Evolutionary conservation across 37 sponge, comb jelly and placozoan species (phyloP).

Genomic region (Aphrocallistes beatrix): DNA sequence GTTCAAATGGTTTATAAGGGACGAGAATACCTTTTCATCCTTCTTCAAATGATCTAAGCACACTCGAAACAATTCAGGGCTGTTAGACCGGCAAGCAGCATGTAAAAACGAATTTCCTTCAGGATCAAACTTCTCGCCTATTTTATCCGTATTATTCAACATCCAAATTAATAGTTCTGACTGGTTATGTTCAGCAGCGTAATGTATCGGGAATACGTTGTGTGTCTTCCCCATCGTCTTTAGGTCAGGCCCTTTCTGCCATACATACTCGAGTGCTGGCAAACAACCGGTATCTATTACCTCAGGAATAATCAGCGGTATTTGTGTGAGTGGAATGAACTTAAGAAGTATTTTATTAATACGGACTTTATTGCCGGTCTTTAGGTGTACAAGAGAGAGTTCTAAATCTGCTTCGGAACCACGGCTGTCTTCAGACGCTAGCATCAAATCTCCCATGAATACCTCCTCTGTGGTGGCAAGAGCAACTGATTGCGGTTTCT

Average conservation of each 20-base stretch:
- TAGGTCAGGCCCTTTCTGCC: neutral
- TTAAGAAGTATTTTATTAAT: neutral
- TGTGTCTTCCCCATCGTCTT: neutral
- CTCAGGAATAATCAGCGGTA: neutral
- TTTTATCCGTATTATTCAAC: neutral
- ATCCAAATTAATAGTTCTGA: neutral
- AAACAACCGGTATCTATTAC: neutral
- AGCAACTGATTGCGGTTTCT: neutral
- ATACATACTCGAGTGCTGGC: neutral
- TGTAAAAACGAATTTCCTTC: neutral
- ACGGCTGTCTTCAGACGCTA: neutral
- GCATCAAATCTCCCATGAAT: neutral
- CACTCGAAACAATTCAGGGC: neutral
- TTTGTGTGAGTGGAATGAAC: neutral
- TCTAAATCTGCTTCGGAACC: neutral
- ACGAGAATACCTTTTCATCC: neutral
- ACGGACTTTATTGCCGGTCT: neutral
- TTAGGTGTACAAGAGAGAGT: neutral
- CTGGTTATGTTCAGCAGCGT: neutral
- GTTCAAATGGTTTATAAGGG: neutral
- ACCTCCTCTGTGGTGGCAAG: neutral
- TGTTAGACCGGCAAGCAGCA: neutral
- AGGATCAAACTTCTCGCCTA: neutral
- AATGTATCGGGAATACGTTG: neutral
- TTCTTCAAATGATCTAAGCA: neutral